A percentile compares a stretch with the other conserved stretches of the same genome.
phyloP scores from a whole-genome alignment of 2,888 invertebrate species.

The Lapara coniferarum region DNA sequence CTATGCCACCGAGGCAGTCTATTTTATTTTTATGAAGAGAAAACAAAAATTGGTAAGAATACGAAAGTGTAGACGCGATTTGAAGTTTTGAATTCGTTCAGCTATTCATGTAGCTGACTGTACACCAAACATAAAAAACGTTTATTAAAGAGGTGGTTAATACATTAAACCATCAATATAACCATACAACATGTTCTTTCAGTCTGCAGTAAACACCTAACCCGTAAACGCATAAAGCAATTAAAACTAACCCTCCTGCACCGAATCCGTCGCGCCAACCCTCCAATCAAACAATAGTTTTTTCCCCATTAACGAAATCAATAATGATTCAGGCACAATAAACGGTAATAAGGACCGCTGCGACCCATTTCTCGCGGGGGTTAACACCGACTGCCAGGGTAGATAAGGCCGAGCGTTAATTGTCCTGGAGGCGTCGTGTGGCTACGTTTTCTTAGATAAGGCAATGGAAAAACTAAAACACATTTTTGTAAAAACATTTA shows the following conservation, averaged over 20 bases:
- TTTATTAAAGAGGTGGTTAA: too few species aligned
- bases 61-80: too few species aligned
- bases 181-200: too few species aligned
- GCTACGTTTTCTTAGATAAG: not conserved
- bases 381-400: constrained; percentile 68
- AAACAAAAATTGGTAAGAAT: too few species aligned
- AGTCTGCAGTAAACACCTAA: not conserved
- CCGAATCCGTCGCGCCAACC: constrained; percentile 14
- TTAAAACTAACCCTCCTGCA: constrained; percentile 14
- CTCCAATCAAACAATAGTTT: constrained; percentile 23
- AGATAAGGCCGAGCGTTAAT: constrained; percentile 72
- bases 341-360: constrained; percentile 57
- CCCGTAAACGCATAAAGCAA: constrained; percentile 10
- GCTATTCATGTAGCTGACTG: too few species aligned
- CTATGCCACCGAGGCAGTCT: too few species aligned
- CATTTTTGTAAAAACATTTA: not conserved
- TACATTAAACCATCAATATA: too few species aligned
- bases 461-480: not conserved
- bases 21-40: too few species aligned
- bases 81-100: too few species aligned
- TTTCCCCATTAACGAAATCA: constrained; percentile 25
- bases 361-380: constrained; percentile 65
- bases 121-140: too few species aligned
- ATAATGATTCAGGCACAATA: constrained; percentile 45
- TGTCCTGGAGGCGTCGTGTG: constrained; percentile 57